These are phyloP conservation scores for Peromyscus polionotus DNA, from an alignment of 2,113 vertebrate species.

Conservation along the genomic window DNA sequence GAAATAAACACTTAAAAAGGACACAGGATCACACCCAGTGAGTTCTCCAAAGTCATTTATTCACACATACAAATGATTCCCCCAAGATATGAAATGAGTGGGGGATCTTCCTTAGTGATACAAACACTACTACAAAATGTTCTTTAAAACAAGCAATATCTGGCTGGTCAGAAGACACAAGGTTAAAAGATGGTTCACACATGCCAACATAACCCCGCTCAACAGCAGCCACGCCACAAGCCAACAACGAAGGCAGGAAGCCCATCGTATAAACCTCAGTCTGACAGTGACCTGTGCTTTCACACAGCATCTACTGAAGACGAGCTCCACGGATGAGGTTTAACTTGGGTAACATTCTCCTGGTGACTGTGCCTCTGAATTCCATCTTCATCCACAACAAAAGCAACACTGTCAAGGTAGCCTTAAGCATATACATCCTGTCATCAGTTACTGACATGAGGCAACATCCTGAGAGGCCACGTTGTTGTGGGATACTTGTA, in stretches of 20 bases:
- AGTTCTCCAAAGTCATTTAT: conserved; percentile 73
- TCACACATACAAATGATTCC: conserved; percentile 40
- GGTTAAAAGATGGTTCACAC: conserved; percentile 23
- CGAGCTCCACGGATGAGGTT: neutral
- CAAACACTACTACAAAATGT: conserved; percentile 53
- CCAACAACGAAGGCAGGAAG: neutral
- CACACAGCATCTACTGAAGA: neutral
- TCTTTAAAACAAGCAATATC: conserved; percentile 47
- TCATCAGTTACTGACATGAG: conserved; percentile 4
- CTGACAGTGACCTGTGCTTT: neutral
- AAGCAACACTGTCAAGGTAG: conserved; percentile 1
- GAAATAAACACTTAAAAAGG: conserved; percentile 41
- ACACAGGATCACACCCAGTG: conserved; percentile 66
- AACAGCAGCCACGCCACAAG: neutral
- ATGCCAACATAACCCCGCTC: neutral
- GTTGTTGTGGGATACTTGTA: neutral
- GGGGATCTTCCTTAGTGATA: conserved; percentile 54
- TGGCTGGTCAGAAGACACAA: conserved; percentile 3
- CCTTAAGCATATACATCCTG: neutral
- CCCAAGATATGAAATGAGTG: conserved; percentile 48
- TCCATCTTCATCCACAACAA: conserved; percentile 19
- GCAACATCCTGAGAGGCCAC: conserved; percentile 1
- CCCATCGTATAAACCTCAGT: neutral
- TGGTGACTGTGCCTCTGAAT: conserved; percentile 2
- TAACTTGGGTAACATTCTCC: conserved; percentile 2